Conservation (phyloP, 2,888 invertebrate genomes). For the Tortricodes alternella region DNA sequence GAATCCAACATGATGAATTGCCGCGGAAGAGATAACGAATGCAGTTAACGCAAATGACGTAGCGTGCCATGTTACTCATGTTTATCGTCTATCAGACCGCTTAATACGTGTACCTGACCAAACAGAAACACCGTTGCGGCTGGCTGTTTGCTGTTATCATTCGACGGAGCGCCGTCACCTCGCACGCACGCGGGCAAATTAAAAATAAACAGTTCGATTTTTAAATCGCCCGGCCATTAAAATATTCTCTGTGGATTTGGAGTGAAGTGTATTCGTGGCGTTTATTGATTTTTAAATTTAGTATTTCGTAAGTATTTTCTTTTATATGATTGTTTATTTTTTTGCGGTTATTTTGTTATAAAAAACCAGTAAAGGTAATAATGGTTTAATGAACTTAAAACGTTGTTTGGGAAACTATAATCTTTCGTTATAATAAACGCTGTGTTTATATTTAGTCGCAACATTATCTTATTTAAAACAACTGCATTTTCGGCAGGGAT, state of each 20-base stretch:
- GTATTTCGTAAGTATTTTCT: neutral
- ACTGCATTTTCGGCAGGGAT: too few relatives aligned
- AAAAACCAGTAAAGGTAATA: too few relatives aligned
- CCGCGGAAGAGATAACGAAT: conserved; percentile 4
- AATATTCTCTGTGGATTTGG: neutral
- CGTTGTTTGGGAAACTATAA: too few relatives aligned
- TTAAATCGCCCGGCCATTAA: conserved; percentile 5
- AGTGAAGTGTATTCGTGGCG: conserved; percentile 14
- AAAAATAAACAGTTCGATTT: conserved; percentile 35
- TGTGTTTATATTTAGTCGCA: too few relatives aligned
- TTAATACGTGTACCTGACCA: conserved; percentile 25
- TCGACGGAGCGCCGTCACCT: conserved; percentile 49
- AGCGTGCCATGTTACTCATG: conserved; percentile 16
- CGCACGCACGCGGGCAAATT: conserved; percentile 48
- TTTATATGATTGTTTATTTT: neutral
- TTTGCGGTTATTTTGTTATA: neutral
- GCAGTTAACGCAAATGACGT: conserved; percentile 13
- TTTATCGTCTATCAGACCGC: conserved; percentile 10
- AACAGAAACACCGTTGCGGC: conserved; percentile 39
- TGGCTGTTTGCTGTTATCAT: conserved; percentile 61
- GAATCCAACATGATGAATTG: conserved; percentile 11
- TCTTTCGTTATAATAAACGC: too few relatives aligned
- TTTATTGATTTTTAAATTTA: neutral
- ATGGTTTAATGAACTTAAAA: too few relatives aligned
- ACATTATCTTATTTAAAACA: too few relatives aligned